Conservation (phyloP, 2,113 vertebrate genomes). For the Aspiorhynchus laticeps region DNA sequence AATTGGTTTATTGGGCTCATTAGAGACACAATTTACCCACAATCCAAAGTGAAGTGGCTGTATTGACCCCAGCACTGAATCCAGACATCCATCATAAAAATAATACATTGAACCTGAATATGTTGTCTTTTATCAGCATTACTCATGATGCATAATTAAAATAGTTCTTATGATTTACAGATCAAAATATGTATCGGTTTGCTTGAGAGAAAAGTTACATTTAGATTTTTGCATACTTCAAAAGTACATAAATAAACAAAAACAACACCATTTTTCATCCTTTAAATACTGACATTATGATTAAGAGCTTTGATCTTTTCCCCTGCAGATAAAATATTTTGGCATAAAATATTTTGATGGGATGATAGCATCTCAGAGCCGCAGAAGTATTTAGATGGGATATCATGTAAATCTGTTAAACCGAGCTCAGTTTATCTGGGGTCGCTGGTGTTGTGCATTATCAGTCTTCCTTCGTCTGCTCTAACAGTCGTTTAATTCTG, state of each 20-base stretch:
- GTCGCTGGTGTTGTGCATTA: conserved; percentile 38
- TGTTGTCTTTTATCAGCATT: not conserved
- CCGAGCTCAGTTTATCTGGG: conserved; percentile 15
- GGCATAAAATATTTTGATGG: not conserved
- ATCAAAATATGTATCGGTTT: conserved; percentile 22
- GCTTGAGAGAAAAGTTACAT: not conserved
- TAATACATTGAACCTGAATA: not conserved
- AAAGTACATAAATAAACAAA: conserved; percentile 24
- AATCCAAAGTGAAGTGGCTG: not conserved
- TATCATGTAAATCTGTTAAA: conserved; percentile 8
- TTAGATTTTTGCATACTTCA: conserved; percentile 15
- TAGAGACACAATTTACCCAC: conserved; percentile 26
- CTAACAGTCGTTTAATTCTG: conserved; percentile 38
- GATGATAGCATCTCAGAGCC: conserved; percentile 10
- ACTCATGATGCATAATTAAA: not conserved
- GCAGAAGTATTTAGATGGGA: not conserved
- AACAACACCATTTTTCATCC: not conserved
- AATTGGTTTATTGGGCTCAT: conserved; percentile 23
- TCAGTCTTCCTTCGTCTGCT: conserved; percentile 6
- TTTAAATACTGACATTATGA: conserved; percentile 14
- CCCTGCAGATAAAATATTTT: not conserved
- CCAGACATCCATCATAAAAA: not conserved
- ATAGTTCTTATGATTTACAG: conserved; percentile 3
- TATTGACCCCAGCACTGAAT: not conserved
- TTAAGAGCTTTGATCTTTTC: conserved; percentile 30